phyloP scores from a whole-genome alignment of 2,888 invertebrate genomes.

The Geophilus truncorum region DNA sequence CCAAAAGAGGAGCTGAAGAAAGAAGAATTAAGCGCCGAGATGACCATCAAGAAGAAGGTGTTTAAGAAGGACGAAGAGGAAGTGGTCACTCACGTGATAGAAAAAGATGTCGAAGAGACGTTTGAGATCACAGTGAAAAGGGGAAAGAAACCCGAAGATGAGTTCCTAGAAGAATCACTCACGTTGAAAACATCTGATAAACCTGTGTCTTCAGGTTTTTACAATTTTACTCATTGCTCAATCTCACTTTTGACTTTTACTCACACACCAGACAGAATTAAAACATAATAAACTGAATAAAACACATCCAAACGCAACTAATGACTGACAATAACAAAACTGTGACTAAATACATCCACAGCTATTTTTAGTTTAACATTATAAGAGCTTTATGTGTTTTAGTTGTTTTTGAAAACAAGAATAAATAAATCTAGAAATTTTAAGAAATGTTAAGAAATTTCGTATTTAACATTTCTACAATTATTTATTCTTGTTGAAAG shows the following conservation, averaged over 20 bases:
- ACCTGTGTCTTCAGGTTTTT: constrained; percentile 34
- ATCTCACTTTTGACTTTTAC: neutral
- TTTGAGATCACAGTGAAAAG: constrained; percentile 44
- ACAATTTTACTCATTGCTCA: constrained; percentile 28
- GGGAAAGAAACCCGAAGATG: constrained; percentile 46
- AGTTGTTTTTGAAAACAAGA: too few species aligned
- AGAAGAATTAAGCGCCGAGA: constrained; percentile 38
- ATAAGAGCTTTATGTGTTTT: neutral
- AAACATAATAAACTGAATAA: neutral
- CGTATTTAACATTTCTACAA: too few species aligned
- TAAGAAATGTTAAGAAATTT: too few species aligned
- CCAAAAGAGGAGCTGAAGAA: constrained; percentile 37
- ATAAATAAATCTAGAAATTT: too few species aligned
- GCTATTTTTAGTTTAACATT: neutral
- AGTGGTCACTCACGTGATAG: neutral
- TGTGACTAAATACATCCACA: neutral
- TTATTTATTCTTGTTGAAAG: neutral
- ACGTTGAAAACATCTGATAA: constrained; percentile 36
- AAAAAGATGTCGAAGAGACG: constrained; percentile 5
- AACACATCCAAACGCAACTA: neutral
- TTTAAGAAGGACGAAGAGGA: neutral
- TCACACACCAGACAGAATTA: neutral
- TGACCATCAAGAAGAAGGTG: constrained; percentile 40
- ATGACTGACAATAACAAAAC: neutral
- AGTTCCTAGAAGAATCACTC: constrained; percentile 45